These are phyloP conservation scores for Ichneumoninae sp. DNA, from an alignment of 2,888 invertebrate species.

Conservation along the genomic window DNA sequence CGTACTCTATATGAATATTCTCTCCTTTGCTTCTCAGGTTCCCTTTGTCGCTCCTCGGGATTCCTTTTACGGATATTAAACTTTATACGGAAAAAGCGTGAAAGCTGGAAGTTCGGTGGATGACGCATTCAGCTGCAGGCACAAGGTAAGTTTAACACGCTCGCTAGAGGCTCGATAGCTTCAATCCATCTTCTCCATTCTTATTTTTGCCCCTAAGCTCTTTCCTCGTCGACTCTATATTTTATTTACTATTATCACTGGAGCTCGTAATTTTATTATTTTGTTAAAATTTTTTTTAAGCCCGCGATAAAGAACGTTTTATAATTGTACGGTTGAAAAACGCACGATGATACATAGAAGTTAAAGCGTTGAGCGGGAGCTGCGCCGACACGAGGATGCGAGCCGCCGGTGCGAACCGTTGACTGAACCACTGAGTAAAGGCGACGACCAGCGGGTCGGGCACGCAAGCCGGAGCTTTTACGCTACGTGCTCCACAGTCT, in stretches of 20 bases:
- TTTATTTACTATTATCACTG: conserved; percentile 29
- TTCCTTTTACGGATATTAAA: conserved; percentile 2
- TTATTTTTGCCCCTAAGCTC: neutral
- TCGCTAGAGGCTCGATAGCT: neutral
- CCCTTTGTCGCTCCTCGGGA: neutral
- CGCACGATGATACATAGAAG: neutral
- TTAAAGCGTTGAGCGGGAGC: conserved; percentile 19
- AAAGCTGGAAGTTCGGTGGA: neutral
- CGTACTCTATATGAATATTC: neutral
- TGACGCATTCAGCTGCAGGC: neutral
- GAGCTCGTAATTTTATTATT: neutral
- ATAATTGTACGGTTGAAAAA: neutral
- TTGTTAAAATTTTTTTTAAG: neutral
- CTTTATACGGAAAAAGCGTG: neutral
- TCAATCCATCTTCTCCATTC: neutral
- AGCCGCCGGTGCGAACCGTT: conserved; percentile 77
- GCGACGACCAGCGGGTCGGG: conserved; percentile 47
- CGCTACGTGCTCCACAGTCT: conserved; percentile 40
- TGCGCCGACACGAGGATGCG: conserved; percentile 50
- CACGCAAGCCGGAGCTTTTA: conserved; percentile 41
- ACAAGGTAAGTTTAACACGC: conserved; percentile 12
- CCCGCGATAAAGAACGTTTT: conserved; percentile 11
- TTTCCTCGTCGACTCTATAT: neutral
- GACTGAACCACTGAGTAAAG: conserved; percentile 74
- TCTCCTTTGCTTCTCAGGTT: conserved; percentile 9